Evolutionary conservation across 2,113 vertebrate species (phyloP), one percentile per base, ranked within the genome.

Genomic region (Talpa occidentalis): DNA sequence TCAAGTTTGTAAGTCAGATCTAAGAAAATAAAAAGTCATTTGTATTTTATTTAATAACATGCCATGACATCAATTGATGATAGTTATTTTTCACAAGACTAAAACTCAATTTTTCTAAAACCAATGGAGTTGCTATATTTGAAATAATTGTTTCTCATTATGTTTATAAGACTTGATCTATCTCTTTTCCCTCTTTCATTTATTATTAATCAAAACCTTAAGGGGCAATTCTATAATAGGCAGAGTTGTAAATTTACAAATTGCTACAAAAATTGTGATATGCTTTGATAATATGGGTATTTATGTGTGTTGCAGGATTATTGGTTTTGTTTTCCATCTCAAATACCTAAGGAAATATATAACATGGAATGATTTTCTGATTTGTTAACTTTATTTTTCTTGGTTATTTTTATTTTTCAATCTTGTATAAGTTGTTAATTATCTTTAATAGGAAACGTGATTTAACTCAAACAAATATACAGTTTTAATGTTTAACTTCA

Each of bases 1-100:
- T 90, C 10, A 56, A 32, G 12, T 72, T 49, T 92, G 16, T 80
- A 90, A 76, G 37, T 69, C 6, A 16, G 37, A 4, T 28, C 6
- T 90, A 80, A 91, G 35, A 81, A 97, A 93, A 91, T 56, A 12
- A 92, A 94, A 77, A 28, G 3, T 19, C 73, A 4, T 64, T 80
- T 78, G 32, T 87, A 83, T 6, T 64, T 89, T 74, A 54, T 84
- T 67, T 85, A 80, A 86, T 79, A 78, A 62, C 83, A n/a, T 44
- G 28, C 3, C 44, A 60, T 44, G 10, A 73, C 4, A 78, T 94
- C 37, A 80, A 19, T 76, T 88, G 44, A 92, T 77, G n/a, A 88
- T 24, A 70, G 16, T 40, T 81, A 77, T 93, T 95, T 97, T 90
- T 73, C 35, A 35, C 30, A 92, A 93, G 64, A 42, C 14, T 77